Evolutionary conservation across 2,888 invertebrate species (phyloP), one percentile per base, ranked within the genome.

Genomic region (Parnassius mnemosyne): DNA sequence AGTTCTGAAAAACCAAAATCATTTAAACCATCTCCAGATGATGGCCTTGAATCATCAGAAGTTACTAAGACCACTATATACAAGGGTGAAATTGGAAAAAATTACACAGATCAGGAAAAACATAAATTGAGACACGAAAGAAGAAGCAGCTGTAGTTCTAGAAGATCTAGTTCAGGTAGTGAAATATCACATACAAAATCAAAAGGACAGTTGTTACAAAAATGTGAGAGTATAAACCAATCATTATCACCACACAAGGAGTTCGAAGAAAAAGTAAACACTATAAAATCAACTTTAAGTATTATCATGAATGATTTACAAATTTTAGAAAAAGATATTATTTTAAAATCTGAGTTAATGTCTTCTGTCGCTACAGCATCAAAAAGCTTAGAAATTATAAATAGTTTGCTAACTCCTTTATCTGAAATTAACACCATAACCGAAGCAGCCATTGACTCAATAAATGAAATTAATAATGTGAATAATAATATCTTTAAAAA

Each of bases 311-410:
- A 92, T 64, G 92, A 93, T 68, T 80, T 95, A 61, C 89, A 89
- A 64, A 89, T 92, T 0, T 94, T 95, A 42, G 94, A 95, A 80
- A 92, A 93, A 68, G 94, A 95, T 79, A 92, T 95, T 9, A 84
- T 93, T 52, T 81, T 93, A 3, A 94, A 95, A 77, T 94, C 94
- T 10, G 92, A 93, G 55, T 84, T 94, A 65, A 94, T 95, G 93
- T 93, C 94, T 73, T 93, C 94, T 0, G 93, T 94, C 10, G 92
- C 94, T 34, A 93, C 94, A 3, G 94, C 94, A 0, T 93, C 94
- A 60, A 92, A 93, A 72, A 95, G 95, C 73, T 89, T 94, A 65
- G 94, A 94, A 77, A 93, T 95, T 42, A 92, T 95, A 11, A 91
- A 89, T 54, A 94, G 93, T 72, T 80, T 95, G 41, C 85, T 92